Evolutionary conservation across 2,797 vertebrate genomes (phyloP), one percentile per base, ranked within the genome.

Genomic region (Buphagus erythrorhynchus): DNA sequence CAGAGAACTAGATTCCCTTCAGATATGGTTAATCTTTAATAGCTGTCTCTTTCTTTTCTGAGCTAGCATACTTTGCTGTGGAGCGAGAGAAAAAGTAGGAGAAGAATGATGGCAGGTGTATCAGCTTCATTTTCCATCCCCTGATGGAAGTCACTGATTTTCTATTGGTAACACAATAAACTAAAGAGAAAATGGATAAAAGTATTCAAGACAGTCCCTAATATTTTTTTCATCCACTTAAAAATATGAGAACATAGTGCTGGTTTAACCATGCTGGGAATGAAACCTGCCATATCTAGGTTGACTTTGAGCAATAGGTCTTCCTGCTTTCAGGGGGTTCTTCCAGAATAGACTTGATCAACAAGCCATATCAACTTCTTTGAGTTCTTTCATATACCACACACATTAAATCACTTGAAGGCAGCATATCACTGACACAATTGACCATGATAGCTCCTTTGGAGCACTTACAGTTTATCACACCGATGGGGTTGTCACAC

Each of bases 391-490:
- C 38, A 58, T 68, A 13, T 5, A 52, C 26, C 67, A 88, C 7
- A 1, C 13, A 40, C 68, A 69, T n/a, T 86, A 91, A 81, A 79
- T 93, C 85, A 58, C 71, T 57, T 7, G 2, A 22, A 94, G n/a
- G 11, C 52, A 63, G 59, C 17, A 2, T 20, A 79, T 54, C 79
- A 40, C 5, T 82, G 66, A 93, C 87, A 91, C n/a, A 80, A 77
- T 5, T 25, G 90, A 62, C 92, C 77, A 74, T 26, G 68, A 94
- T 65, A 29, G 73, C 45, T 93, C 71, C 69, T 92, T 45, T 71
- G 87, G 38, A 59, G 63, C 88, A 90, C 49, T 89, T 74, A 78
- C 22, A 72, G 58, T 95, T 93, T 71, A 38, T 92, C 91, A 82
- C 68, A 48, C 59, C 92, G 76, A 28, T 14, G 11, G 78, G 79